Evolutionary conservation across 2,113 vertebrate species (phyloP), one percentile per base, ranked within the genome.

Genomic region (Ophiodon elongatus): DNA sequence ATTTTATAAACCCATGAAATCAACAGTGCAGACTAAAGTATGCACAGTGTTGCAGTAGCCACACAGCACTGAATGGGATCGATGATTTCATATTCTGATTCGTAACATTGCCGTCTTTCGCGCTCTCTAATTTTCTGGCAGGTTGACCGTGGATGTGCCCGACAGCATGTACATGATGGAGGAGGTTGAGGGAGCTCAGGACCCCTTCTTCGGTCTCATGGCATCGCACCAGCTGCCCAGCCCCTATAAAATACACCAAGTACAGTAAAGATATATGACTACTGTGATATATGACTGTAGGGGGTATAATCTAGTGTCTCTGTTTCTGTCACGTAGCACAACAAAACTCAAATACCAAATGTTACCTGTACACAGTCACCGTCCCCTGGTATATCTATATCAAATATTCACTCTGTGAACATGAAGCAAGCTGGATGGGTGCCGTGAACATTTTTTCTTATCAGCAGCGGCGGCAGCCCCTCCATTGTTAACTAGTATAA

Each of bases 161-260:
- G 91, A 94, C 69, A 67, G 39, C 54, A 83, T 97, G 80, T 60
- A 73, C 41, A 79, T 93, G 75, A 94, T 97, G 95, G 91, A 95
- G 74, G 82, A 79, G 56, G 80, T 94, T 11, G 96, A 96, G 76
- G 92, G 94, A 76, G 96, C 96, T 7, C 95, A 95, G 37, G 95
- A 97, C 69, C 96, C 96, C 0, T 97, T 97, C 87, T 97, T 97
- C 69, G 96, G 96, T 35, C 75, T 94, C 78, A 96, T 97, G 95
- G 89, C 87, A 1, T 77, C 92, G 69, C 88, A 90, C 2, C 50
- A 87, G 4, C 90, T 96, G 21, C 95, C 95, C 19, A 95, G 94
- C 60, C 96, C 96, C 52, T 83, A 80, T 2, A 73, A 81, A 59
- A 91, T 95, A 62, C 91, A 91, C 70, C 94, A 95, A 95, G 96